These are phyloP conservation scores for Rhynchopsitta pachyrhyncha DNA, from an alignment of 2,113 vertebrate genomes.

Conservation along the genomic window DNA sequence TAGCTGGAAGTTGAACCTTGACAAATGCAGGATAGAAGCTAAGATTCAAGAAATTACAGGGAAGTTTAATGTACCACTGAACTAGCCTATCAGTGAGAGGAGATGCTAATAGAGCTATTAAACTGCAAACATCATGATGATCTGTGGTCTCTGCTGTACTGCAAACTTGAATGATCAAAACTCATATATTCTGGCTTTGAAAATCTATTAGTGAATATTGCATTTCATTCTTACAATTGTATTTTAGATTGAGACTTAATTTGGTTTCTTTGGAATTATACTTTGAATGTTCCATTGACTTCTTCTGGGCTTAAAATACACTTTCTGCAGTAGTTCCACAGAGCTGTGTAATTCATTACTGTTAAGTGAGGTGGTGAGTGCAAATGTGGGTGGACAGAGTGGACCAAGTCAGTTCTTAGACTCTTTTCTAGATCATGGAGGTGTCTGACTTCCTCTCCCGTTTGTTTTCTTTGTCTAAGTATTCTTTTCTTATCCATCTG, in stretches of 20 bases:
- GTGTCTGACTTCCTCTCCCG: not conserved
- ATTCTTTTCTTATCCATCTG: too few species aligned
- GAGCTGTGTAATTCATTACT: not conserved
- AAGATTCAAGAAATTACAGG: not conserved
- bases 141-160: not conserved
- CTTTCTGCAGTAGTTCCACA: not conserved
- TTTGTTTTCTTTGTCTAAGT: not conserved
- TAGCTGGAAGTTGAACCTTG: not conserved
- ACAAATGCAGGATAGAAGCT: not conserved
- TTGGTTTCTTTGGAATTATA: not conserved
- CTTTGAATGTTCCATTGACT: fast-evolving
- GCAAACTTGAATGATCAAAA: not conserved
- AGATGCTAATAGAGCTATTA: too few species aligned
- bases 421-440: not conserved
- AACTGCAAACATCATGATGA: not conserved
- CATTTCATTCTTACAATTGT: not conserved
- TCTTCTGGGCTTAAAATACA: not conserved
- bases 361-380: not conserved
- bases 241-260: not conserved
- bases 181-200: fast-evolving
- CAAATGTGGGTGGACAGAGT: not conserved
- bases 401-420: not conserved
- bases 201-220: fast-evolving
- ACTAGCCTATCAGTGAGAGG: not conserved
- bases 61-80: not conserved